These are phyloP conservation scores for Myotis lucifugus DNA, from an alignment of 2,113 vertebrate species.

Conservation along the genomic window DNA sequence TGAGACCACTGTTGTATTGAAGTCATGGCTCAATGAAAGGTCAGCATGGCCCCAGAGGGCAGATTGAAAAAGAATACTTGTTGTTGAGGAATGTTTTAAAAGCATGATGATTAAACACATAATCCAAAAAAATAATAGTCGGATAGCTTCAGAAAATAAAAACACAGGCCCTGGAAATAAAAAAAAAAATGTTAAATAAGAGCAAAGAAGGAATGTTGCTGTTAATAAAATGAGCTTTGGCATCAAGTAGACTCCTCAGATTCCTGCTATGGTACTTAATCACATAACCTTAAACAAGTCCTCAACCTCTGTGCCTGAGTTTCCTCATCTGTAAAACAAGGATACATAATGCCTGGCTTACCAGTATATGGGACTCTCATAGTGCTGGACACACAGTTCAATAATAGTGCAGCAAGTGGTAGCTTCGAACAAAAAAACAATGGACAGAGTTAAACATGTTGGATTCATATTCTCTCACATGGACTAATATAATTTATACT, in stretches of 20 bases:
- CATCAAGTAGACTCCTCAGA: not conserved
- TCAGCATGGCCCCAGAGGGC: slow-evolving; percentile 19
- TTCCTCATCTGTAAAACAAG: not conserved
- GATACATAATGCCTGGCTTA: not conserved
- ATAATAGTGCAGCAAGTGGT: not conserved
- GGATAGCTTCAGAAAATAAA: slow-evolving; percentile 21
- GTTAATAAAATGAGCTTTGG: slow-evolving; percentile 1
- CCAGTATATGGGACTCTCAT: not conserved
- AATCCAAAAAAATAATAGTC: slow-evolving; percentile 38
- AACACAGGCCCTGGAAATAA: slow-evolving; percentile 30
- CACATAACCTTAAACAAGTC: not conserved
- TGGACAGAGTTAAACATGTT: not conserved
- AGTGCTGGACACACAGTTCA: not conserved
- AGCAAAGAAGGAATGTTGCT: not conserved
- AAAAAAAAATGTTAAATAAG: slow-evolving; percentile 1
- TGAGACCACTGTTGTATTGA: slow-evolving; percentile 51
- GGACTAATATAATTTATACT: not conserved
- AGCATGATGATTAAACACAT: slow-evolving; percentile 60
- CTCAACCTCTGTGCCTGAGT: not conserved
- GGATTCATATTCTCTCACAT: not conserved
- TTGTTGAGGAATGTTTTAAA: slow-evolving; percentile 65
- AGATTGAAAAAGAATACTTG: slow-evolving; percentile 41
- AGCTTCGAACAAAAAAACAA: not conserved
- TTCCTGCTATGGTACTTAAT: not conserved
- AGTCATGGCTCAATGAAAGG: slow-evolving; percentile 4